Percentiles rank a stretch among this genome's conserved stretches.
Evolutionary conservation across 2,888 invertebrate genomes (phyloP).

Genomic region (Vannuccia rotundouncinata): DNA sequence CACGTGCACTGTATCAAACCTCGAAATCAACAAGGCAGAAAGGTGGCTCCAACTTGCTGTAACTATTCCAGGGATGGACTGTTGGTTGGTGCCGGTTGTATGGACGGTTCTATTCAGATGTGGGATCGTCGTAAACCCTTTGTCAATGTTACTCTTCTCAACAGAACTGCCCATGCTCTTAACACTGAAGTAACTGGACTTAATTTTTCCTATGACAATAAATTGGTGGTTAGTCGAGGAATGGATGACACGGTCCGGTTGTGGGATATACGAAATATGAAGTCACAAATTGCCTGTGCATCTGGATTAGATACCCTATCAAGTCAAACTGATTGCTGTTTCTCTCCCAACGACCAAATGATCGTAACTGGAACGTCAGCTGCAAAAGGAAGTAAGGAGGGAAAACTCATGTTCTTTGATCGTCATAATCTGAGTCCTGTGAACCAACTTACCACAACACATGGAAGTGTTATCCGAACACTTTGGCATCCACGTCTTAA

Average conservation of each 20-base stretch:
- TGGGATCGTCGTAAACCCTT: constrained; percentile 89
- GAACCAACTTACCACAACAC: constrained; percentile 32
- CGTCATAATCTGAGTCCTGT: constrained; percentile 66
- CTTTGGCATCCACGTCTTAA: constrained; percentile 94
- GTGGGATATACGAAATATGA: constrained; percentile 83
- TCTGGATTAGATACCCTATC: background rate
- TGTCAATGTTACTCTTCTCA: constrained; percentile 67
- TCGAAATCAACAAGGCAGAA: constrained; percentile 64
- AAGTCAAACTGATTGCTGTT: constrained; percentile 62
- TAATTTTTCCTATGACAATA: constrained; percentile 66
- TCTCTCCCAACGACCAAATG: constrained; percentile 84
- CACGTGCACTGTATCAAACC: constrained; percentile 80
- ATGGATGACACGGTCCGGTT: constrained; percentile 85
- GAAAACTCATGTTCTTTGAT: constrained; percentile 66
- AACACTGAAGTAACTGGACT: constrained; percentile 76
- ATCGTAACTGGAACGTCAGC: constrained; percentile 80
- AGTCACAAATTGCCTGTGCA: constrained; percentile 62
- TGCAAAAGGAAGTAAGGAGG: constrained; percentile 58
- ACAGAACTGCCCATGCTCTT: constrained; percentile 64
- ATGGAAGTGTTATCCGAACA: constrained; percentile 8
- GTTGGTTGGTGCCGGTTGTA: constrained; percentile 80
- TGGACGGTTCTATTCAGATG: constrained; percentile 88
- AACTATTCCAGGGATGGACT: constrained; percentile 76
- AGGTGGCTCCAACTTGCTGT: constrained; percentile 76
- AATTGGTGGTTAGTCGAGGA: background rate